A percentile compares a stretch with the other conserved stretches of the same genome.
phyloP scores from a whole-genome alignment of 1,140 invertebrate species.

The Drosophila nikananu region DNA sequence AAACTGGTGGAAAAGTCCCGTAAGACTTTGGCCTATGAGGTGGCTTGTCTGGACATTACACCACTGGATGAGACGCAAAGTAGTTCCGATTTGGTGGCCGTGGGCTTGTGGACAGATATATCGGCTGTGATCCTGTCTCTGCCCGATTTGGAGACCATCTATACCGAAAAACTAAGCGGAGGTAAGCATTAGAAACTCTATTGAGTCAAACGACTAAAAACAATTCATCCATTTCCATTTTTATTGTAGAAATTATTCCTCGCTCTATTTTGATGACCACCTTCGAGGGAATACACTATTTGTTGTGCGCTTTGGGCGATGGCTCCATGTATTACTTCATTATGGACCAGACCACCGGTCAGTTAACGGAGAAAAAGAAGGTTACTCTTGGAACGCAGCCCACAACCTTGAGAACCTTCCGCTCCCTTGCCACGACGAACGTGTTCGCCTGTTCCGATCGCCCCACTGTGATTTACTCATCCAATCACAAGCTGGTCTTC shows the following conservation, averaged over 20 bases:
- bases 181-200: slow-evolving; percentile 37
- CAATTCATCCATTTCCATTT: background rate
- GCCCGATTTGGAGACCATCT: slow-evolving; percentile 91
- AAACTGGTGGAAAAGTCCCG: slow-evolving; percentile 88
- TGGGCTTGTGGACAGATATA: slow-evolving; percentile 99
- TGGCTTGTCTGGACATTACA: slow-evolving; percentile 98
- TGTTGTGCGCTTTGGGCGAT: slow-evolving; percentile 97
- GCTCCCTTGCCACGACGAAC: slow-evolving; percentile 96
- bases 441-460: slow-evolving; percentile 99
- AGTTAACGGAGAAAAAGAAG: slow-evolving; percentile 93
- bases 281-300: slow-evolving; percentile 96
- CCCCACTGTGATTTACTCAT: slow-evolving; percentile 99
- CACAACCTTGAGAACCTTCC: slow-evolving; percentile 96
- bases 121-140: slow-evolving; percentile 94
- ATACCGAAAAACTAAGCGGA: slow-evolving; percentile 95
- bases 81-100: slow-evolving; percentile 92
- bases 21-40: slow-evolving; percentile 88
- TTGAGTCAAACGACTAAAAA: no score
- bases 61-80: slow-evolving; percentile 89
- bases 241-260: slow-evolving; percentile 94
- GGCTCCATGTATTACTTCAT: slow-evolving; percentile 99
- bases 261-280: slow-evolving; percentile 97
- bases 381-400: slow-evolving; percentile 99
- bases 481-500: slow-evolving; percentile 99
- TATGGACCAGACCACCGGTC: slow-evolving; percentile 90